A percentile compares a stretch with the other conserved stretches of the same genome.
These are phyloP conservation scores for Petrosia ficiformis DNA, from an alignment of 37 sponge, comb jelly and placozoan species.

Conservation along the genomic window DNA sequence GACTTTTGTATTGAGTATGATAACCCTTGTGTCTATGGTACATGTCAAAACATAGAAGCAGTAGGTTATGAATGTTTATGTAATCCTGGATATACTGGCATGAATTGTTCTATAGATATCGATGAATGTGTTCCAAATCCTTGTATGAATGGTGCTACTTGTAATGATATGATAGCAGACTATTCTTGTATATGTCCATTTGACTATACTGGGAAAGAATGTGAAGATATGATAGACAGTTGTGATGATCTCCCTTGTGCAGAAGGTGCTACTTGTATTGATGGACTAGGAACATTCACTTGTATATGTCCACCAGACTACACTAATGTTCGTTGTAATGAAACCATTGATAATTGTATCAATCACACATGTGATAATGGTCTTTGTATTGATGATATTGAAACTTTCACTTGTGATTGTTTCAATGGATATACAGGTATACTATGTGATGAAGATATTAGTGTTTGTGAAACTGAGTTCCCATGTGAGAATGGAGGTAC, in stretches of 20 bases:
- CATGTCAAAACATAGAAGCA: not conserved
- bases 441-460: conserved; percentile 15
- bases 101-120: too few species aligned
- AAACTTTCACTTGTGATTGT: conserved; percentile 24
- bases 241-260: conserved; percentile 42
- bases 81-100: too few species aligned
- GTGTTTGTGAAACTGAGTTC: conserved; percentile 10
- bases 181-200: conserved; percentile 31
- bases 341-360: conserved; percentile 7
- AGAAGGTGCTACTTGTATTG: conserved; percentile 44
- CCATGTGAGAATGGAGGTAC: conserved; percentile 63
- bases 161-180: conserved; percentile 1
- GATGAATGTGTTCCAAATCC: too few species aligned
- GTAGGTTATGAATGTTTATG: too few species aligned
- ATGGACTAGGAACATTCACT: conserved; percentile 14
- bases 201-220: conserved; percentile 25
- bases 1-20: not conserved
- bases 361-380: too few species aligned
- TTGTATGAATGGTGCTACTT: too few species aligned
- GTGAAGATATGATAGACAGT: conserved; percentile 15
- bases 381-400: not conserved
- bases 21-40: not conserved
- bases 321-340: conserved; percentile 14
- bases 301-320: conserved; percentile 38
- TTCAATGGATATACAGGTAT: conserved; percentile 30